Evolutionary conservation across 1,140 invertebrate genomes (phyloP).

Genomic region (Drosophila busckii): DNA sequence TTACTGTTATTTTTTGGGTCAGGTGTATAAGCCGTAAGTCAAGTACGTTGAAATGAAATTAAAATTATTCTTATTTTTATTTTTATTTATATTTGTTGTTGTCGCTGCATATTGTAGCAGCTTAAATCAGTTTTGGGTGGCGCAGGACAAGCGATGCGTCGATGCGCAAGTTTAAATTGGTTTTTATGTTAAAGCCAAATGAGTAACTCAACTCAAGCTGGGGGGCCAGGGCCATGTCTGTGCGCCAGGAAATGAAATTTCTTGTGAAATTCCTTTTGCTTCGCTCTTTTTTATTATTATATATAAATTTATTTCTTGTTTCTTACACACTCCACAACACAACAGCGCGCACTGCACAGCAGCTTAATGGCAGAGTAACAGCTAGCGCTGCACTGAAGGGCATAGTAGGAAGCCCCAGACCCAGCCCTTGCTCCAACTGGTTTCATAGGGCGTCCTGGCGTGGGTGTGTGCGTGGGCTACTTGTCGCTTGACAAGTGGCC

Average conservation of each 20-base stretch:
- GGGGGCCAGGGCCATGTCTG: constrained; percentile 17
- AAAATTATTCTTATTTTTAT: constrained; percentile 43
- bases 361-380: constrained; percentile 36
- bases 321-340: too few species aligned
- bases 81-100: constrained; percentile 3
- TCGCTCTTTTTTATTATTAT: constrained; percentile 10
- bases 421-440: constrained; percentile 11
- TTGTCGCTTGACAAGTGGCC: constrained; percentile 55
- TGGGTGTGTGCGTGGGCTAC: constrained; percentile 30
- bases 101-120: constrained; percentile 49
- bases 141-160: constrained; percentile 15
- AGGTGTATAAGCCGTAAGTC: constrained; percentile 34
- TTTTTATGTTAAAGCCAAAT: constrained; percentile 77
- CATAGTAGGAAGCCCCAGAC: constrained; percentile 4
- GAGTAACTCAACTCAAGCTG: constrained; percentile 43
- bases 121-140: constrained; percentile 44
- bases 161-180: constrained; percentile 68
- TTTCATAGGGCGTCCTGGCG: neutral
- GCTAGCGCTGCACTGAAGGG: constrained; percentile 7
- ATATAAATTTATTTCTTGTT: constrained; percentile 31
- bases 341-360: constrained; percentile 5
- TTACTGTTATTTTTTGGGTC: too few species aligned
- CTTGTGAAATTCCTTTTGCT: constrained; percentile 58
- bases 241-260: constrained; percentile 72
- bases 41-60: constrained; percentile 66